phyloP scores from a whole-genome alignment of 2,888 invertebrate genomes.

The Labia minor region DNA sequence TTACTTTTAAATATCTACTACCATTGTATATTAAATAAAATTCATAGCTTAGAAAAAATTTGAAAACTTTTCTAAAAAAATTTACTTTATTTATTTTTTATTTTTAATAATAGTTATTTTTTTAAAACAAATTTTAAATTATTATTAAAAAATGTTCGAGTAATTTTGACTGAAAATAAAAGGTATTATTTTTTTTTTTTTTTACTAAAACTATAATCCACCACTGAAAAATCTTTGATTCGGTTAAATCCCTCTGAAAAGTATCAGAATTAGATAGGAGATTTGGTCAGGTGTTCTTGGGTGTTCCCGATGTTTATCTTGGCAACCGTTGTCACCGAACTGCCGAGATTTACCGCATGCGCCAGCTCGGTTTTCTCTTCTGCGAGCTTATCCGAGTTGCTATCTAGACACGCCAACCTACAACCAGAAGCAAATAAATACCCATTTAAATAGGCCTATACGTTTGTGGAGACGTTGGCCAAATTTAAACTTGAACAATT shows the following conservation, averaged over 20 bases:
- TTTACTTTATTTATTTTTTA: no score
- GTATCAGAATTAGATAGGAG: not conserved
- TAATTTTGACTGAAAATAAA: no score
- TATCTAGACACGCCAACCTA: constrained; percentile 8
- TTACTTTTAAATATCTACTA: no score
- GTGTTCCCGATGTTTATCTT: not conserved
- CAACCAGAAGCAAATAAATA: constrained; percentile 8
- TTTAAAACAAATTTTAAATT: no score
- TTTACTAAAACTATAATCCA: no score
- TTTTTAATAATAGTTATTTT: no score
- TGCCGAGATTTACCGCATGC: not conserved
- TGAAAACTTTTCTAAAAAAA: no score
- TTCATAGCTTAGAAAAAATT: no score
- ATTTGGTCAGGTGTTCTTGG: not conserved
- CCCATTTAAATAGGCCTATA: constrained; percentile 13
- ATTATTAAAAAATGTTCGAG: no score
- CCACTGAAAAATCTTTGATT: no score
- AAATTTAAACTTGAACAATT: constrained; percentile 13
- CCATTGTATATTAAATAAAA: no score
- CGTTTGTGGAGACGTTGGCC: constrained; percentile 2
- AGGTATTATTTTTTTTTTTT: no score
- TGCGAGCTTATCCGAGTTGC: not conserved
- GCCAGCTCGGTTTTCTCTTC: not conserved
- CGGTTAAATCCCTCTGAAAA: not conserved
- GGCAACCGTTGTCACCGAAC: constrained; percentile 5